Evolutionary conservation across 2,888 invertebrate genomes (phyloP), one percentile per base, ranked within the genome.

Genomic region (Scaptomyza cyrtandrae): DNA sequence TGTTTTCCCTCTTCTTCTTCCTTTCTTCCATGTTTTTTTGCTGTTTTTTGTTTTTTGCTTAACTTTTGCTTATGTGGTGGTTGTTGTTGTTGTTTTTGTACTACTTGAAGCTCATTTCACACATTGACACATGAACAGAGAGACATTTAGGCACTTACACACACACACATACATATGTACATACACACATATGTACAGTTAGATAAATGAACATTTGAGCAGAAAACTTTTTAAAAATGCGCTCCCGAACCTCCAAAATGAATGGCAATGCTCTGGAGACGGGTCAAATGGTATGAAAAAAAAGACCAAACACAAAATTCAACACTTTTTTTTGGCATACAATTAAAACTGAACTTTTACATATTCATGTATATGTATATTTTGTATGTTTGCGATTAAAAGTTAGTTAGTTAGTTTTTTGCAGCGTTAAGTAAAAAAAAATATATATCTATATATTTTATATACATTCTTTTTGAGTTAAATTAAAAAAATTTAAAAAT

Each of bases 91-190:
- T 68, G 37, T 55, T 69, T 46, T 43, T 81, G 61, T 75, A 68
- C 71, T 79, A 66, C 83, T 83, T 76, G 79, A 71, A 79, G 83
- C 88, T 88, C 69, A 88, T 88, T 86, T 79, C 86, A 88, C 88
- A 86, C 83, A 85, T 73, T 73, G 59, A 60, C 78, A 73, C 61
- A 79, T 43, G 37, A 54, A 53, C 16, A 52, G 35, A 37, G 10
- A 41, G 43, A 24, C 11, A 46, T 3, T 5, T 33, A 41, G 60
- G 53, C 16, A 53, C 13, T 45, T 37, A 27, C 35, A 35, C 16
- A 7, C 33, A 50, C 29, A 56, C 50, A 19, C 9, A n/a, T 13
- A 44, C 24, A 35, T 11, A 19, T 16, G 24, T 13, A 44, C 24
- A 35, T 11, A 19, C 27, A 50, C 19, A 44, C 11, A 44, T 6